Base-by-base conservation (phyloP, 1,140 invertebrate species). In the Eumaeus atala region DNA sequence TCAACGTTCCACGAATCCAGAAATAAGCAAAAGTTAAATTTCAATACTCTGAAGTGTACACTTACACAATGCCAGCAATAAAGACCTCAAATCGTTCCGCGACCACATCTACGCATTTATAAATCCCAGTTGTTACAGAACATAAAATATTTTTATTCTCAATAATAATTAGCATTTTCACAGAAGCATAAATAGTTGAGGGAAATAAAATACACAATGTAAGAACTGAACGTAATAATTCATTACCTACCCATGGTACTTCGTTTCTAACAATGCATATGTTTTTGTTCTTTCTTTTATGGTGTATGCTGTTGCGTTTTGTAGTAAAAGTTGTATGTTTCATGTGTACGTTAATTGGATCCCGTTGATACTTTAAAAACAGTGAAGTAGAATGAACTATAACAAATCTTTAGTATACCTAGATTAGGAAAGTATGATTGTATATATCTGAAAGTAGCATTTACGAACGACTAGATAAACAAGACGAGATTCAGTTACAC, bases 11-110 rank as follows among this genome's bases (percentile, higher is more conserved):
- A n/a, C n/a, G n/a, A n/a, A n/a, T n/a, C n/a, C n/a, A n/a, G n/a
- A n/a, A n/a, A n/a, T n/a, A n/a, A n/a, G n/a, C n/a, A n/a, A n/a
- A n/a, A n/a, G n/a, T n/a, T n/a, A n/a, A n/a, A 28, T 6, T 28
- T 28, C 6, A 6, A 3, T 28, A 2, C 21, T 28, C 21, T 18
- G 56, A n/a, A 59, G 49, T 62, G 50, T 61, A 59, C 56, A 58
- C 49, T 51, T 51, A 16, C 33, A 51, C 18, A 36, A 44, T 1
- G 16, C 21, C 6, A 28, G 21, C 2, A 42, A 50, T 9, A 44
- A 12, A 35, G n/a, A 47, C 37, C 21, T 38, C 4, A 36, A 6
- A 36, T 60, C 54, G 35, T 44, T 37, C 17, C 40, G 40, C 16
- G 40, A 44, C 40, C 40, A 28, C 17, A 44, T 16, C 9, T 17